phyloP scores from a whole-genome alignment of 2,888 invertebrate genomes.

The Pteria penguin region DNA sequence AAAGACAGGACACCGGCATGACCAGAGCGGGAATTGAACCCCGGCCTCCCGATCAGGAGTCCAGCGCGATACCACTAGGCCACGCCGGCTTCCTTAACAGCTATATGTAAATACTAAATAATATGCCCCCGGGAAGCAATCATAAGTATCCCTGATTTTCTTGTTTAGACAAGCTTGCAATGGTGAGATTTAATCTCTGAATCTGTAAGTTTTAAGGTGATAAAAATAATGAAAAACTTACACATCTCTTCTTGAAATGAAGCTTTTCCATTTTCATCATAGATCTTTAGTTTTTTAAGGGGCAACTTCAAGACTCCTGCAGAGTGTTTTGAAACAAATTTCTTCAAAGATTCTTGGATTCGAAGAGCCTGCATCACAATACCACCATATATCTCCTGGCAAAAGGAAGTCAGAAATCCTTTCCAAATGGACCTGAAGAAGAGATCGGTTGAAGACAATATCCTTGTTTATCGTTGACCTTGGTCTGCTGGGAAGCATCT shows the following conservation, averaged over 20 bases:
- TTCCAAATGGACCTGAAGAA: slow-evolving; percentile 4
- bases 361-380: not conserved
- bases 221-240: no score
- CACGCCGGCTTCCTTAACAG: no score
- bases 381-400: slow-evolving; percentile 7
- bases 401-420: slow-evolving; percentile 19
- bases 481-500: not conserved
- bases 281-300: slow-evolving; percentile 6
- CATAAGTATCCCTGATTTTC: not conserved
- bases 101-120: no score
- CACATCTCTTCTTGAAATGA: not conserved
- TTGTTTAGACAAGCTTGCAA: not conserved
- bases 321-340: not conserved
- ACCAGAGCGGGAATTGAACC: no score
- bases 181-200: not conserved
- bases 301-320: not conserved
- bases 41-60: no score
- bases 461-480: slow-evolving; percentile 1
- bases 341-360: slow-evolving; percentile 1
- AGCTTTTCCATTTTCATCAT: slow-evolving; percentile 6
- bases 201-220: no score
- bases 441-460: not conserved
- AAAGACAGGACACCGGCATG: no score
- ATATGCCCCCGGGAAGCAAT: no score
- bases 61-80: no score